Base-by-base conservation (phyloP, 1,140 invertebrate species). In the Prorops nasuta region DNA sequence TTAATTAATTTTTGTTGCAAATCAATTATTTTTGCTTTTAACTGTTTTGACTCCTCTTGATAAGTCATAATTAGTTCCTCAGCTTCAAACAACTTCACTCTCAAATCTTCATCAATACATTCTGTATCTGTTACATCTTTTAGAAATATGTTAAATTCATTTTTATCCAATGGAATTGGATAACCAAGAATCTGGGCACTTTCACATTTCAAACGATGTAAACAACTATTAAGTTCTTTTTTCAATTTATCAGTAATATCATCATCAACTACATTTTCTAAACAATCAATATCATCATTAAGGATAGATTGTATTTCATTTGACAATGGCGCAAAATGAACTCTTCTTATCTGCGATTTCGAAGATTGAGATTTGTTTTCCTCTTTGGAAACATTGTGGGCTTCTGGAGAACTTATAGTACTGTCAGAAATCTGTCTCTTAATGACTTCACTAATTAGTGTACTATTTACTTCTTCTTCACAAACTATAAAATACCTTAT, bases 391-490 rank as follows among this genome's bases (percentile, higher is more conserved):
- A 15, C 31, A 40, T 36, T 39, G 37, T 19, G 49, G 48, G 22
- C 51, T 47, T 44, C 56, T 42, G 21, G 6, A 51, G 2, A 48
- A 35, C 34, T 40, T 52, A 51, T 6, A 4, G 22, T 58, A 8
- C 31, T 56, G 60, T 61, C 68, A 49, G 36, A 57, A 46, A 47
- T 60, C 56, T 66, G 66, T 56, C 57, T 74, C 19, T 79, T 82
- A 12, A 83, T 56, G 43, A 89, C 77, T 61, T 87, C 82, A 24
- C 81, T 82, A 0, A 88, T 81, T 14, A 90, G 68, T 1, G 85
- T 88, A 40, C 82, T 85, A 67, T 89, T 90, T 4, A 90, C 68
- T 72, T 89, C 88, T 63, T 89, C 86, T 72, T 91, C 89, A 46
- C 87, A 89, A 42, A 81, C 78, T 2, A 79, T 80, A 59, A 88